Base-by-base conservation (phyloP, 2,888 invertebrate species). In the Isotomurus palustris region DNA sequence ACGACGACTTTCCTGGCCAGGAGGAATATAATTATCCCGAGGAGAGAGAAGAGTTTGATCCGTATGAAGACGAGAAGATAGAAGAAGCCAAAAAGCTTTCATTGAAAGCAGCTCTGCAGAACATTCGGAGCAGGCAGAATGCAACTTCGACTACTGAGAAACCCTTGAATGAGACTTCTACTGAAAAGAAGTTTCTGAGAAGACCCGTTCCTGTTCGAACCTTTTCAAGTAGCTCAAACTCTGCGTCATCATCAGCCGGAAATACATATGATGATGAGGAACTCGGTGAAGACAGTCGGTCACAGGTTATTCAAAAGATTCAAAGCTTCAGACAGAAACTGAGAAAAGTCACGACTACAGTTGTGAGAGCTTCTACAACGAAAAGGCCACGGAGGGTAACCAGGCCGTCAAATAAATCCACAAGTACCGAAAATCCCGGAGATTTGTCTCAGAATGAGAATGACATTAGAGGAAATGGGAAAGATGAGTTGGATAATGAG, bases 381-480 rank as follows among this genome's bases (percentile, higher is more conserved):
- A 64, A 64, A 25, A 43, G 61, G 50, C 64, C 64, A 3, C 47
- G 64, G 14, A 52, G 64, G 1, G 64, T 64, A 2, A 64, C 64
- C 12, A 41, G 64, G 19, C 64, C 64, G 25, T 51, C 58, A 10
- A 27, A 47, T 19, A 22, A 24, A 22, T 43, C 22, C 22, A 4
- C 25, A 22, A 35, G 35, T 22, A 22, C 49, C 2, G n/a, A 32
- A 29, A 35, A 17, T 14, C 10, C 21, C 8, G 4, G n/a, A n/a
- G 3, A n/a, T n/a, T n/a, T n/a, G n/a, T n/a, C n/a, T n/a, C n/a
- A n/a, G n/a, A n/a, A n/a, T n/a, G n/a, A n/a, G n/a, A n/a, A n/a
- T n/a, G n/a, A n/a, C n/a, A n/a, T n/a, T n/a, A n/a, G n/a, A n/a
- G n/a, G n/a, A n/a, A n/a, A n/a, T n/a, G n/a, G n/a, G n/a, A n/a